Evolutionary conservation across 2,797 vertebrate species (phyloP).

Genomic region (Helicolenus hilgendorfi): DNA sequence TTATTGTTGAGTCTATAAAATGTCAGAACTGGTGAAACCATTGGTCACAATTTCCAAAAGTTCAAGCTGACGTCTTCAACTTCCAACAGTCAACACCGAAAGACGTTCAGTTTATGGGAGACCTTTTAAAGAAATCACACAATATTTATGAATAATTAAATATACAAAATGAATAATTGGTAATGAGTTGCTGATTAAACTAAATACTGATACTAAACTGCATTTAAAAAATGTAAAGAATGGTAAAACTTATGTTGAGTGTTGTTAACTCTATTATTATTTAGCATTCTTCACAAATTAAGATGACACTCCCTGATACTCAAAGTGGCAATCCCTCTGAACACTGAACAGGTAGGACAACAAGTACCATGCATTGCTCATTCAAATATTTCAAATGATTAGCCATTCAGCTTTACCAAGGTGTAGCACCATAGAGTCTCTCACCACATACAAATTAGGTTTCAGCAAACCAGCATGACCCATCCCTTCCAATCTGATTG

Average conservation of each 20-base stretch:
- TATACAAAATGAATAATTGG: background rate
- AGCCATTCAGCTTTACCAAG: background rate
- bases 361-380: conserved; percentile 35
- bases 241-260: background rate
- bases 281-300: background rate
- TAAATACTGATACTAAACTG: too few species aligned
- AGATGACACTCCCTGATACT: conserved; percentile 14
- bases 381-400: conserved; percentile 10
- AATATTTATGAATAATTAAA: background rate
- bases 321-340: background rate
- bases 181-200: background rate
- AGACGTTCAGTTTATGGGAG: background rate
- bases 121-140: too few species aligned
- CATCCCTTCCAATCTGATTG: background rate
- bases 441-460: conserved; percentile 4
- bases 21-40: background rate
- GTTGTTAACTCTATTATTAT: too few species aligned
- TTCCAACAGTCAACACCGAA: background rate
- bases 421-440: background rate
- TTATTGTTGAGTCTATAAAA: background rate
- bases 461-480: background rate
- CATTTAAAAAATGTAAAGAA: background rate
- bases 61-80: background rate
- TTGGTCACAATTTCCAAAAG: background rate
- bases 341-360: conserved; percentile 39